These are phyloP conservation scores for Noturus placidus DNA, from an alignment of 2,113 vertebrate genomes.

Conservation along the genomic window DNA sequence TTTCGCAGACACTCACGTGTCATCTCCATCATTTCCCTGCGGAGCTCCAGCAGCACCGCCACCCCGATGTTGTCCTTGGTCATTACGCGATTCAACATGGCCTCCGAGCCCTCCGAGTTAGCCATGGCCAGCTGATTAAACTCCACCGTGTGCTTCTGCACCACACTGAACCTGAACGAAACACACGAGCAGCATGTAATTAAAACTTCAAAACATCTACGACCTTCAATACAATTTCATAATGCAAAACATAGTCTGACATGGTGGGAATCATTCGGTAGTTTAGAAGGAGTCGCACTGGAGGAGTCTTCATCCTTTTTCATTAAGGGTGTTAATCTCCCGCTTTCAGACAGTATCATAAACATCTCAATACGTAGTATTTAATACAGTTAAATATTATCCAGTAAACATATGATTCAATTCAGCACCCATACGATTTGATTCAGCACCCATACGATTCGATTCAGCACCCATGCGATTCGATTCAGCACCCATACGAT, in stretches of 20 bases:
- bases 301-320: background rate
- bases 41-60: conserved; percentile 89
- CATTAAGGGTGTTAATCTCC: background rate
- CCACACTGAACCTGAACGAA: conserved; percentile 85
- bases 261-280: background rate
- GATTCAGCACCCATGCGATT: background rate
- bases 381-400: background rate
- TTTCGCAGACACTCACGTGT: conserved; percentile 80
- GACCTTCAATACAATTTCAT: background rate
- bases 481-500: background rate
- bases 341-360: background rate
- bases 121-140: conserved; percentile 99
- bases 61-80: conserved; percentile 98
- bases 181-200: background rate
- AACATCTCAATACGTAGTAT: background rate
- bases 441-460: background rate
- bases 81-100: conserved; percentile 98
- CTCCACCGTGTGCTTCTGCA: conserved; percentile 98
- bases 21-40: conserved; percentile 89
- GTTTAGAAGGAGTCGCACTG: background rate
- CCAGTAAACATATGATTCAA: background rate
- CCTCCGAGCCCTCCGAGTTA: conserved; percentile 96
- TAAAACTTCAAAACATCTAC: background rate
- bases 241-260: background rate
- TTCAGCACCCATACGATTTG: background rate